Conservation (phyloP, 2,797 vertebrate species). For the Phyllotis vaccarum region DNA sequence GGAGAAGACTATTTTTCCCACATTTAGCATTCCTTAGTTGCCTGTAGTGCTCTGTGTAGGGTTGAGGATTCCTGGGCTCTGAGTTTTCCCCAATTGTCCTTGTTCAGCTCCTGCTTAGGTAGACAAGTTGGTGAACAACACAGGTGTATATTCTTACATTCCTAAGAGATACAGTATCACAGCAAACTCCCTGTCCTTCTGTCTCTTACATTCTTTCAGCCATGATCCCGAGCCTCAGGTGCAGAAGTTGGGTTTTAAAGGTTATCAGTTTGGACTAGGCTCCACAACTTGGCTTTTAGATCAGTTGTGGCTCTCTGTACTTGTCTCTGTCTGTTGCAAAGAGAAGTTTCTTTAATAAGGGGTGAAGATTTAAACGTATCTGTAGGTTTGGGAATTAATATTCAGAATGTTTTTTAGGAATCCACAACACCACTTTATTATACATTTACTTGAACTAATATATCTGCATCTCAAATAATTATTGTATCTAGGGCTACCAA, state of each 20-base stretch:
- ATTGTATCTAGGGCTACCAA: neutral
- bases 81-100: neutral
- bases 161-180: too few species aligned
- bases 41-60: neutral
- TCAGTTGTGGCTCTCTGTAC: neutral
- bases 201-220: neutral
- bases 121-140: neutral
- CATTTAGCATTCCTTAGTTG: neutral
- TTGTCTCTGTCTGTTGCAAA: neutral
- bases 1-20: too few species aligned
- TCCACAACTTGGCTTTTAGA: neutral
- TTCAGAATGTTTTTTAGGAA: neutral
- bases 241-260: neutral
- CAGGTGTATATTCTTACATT: too few species aligned
- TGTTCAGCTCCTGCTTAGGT: neutral
- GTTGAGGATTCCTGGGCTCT: neutral
- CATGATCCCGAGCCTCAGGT: neutral
- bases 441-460: neutral
- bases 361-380: too few species aligned
- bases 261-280: neutral
- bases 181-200: neutral
- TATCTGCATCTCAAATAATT: neutral
- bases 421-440: neutral
- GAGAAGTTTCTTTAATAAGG: neutral
- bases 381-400: neutral